Evolutionary conservation across 2,113 vertebrate species (phyloP).

Genomic region (Datnioides undecimradiatus): DNA sequence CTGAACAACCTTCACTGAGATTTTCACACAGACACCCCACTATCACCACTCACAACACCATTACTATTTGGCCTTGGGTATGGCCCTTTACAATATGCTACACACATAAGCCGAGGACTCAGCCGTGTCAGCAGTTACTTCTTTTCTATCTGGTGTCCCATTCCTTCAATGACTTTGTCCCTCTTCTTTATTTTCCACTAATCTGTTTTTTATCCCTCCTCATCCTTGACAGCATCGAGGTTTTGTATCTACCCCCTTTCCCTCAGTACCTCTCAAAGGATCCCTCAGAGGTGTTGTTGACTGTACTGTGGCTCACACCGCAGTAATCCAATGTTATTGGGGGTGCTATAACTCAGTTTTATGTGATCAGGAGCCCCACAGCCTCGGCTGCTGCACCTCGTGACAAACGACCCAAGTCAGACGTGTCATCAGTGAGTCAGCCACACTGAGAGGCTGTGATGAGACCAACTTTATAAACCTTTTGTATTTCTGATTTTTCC

Average conservation of each 20-base stretch:
- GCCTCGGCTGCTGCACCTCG: constrained; percentile 31
- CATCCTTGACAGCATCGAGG: constrained; percentile 19
- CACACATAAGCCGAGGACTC: background rate
- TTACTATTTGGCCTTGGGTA: background rate
- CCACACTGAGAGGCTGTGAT: constrained; percentile 35
- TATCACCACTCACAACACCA: constrained; percentile 5
- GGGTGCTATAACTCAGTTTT: constrained; percentile 70
- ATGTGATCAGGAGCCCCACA: constrained; percentile 66
- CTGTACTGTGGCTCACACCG: constrained; percentile 39
- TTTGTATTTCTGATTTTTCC: constrained; percentile 36
- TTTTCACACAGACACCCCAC: constrained; percentile 1
- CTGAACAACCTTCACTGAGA: constrained; percentile 33
- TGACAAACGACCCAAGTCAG: constrained; percentile 70
- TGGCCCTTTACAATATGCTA: background rate
- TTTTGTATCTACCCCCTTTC: constrained; percentile 15
- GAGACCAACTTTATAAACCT: constrained; percentile 46
- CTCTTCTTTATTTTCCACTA: constrained; percentile 24
- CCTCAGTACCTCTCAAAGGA: constrained; percentile 41
- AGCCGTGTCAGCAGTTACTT: constrained; percentile 11
- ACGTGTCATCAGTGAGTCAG: constrained; percentile 53
- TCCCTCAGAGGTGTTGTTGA: constrained; percentile 45
- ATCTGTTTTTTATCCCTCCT: constrained; percentile 38
- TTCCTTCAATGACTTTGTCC: background rate
- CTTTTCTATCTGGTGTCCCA: background rate
- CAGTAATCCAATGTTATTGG: constrained; percentile 67